Evolutionary conservation across 2,797 vertebrate species (phyloP).

Genomic region (Ateles fusciceps): DNA sequence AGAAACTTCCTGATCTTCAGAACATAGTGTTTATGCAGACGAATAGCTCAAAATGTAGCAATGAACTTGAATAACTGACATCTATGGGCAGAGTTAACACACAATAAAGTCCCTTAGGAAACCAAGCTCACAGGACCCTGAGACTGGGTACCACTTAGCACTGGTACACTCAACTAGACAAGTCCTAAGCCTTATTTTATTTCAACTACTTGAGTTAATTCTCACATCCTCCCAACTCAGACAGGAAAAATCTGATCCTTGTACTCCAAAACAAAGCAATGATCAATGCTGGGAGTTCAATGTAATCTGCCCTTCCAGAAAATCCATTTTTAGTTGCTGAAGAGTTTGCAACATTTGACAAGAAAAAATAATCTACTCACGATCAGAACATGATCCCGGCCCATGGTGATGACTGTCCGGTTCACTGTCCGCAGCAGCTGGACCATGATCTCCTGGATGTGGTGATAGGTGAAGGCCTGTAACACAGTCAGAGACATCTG

Average conservation of each 20-base stretch:
- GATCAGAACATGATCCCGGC: constrained; percentile 91
- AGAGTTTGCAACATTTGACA: not conserved
- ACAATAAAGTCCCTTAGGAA: not conserved
- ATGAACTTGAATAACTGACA: not conserved
- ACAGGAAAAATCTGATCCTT: not conserved
- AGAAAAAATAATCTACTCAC: constrained; percentile 87
- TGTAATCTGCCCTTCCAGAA: not conserved
- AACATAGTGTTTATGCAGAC: not conserved
- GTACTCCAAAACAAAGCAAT: not conserved
- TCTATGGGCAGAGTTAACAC: not conserved
- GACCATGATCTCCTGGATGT: constrained; percentile 94
- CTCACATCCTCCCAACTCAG: not conserved
- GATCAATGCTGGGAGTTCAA: accelerated
- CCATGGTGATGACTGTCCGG: constrained; percentile 94
- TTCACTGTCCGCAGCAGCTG: constrained; percentile 94
- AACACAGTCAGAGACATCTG: constrained; percentile 59
- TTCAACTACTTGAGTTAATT: not conserved
- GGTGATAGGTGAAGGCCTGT: constrained; percentile 91
- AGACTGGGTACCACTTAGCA: not conserved
- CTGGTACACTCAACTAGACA: not conserved
- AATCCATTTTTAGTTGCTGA: not conserved
- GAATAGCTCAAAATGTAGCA: not conserved
- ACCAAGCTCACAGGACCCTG: not conserved
- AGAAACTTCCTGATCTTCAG: not conserved
- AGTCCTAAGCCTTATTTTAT: not conserved